phyloP scores from a whole-genome alignment of 1,140 invertebrate species.

The Drosophila triauraria region DNA sequence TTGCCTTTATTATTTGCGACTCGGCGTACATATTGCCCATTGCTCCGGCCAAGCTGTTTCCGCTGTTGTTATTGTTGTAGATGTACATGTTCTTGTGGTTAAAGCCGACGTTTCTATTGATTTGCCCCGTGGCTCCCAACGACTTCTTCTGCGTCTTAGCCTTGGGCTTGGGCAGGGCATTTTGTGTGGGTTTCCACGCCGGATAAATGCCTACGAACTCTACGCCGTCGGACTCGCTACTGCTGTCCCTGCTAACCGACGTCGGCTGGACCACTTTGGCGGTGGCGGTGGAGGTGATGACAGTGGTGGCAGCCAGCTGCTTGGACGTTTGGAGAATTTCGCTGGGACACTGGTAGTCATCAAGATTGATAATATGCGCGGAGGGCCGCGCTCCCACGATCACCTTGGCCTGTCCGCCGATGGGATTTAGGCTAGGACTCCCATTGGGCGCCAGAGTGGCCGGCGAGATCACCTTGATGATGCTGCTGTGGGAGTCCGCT shows the following conservation, averaged over 20 bases:
- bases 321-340: slow-evolving; percentile 79
- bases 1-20: slow-evolving; percentile 54
- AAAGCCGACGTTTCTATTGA: slow-evolving; percentile 51
- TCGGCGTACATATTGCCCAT: slow-evolving; percentile 31
- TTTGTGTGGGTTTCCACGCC: slow-evolving; percentile 36
- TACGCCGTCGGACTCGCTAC: slow-evolving; percentile 80
- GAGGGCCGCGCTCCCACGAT: slow-evolving; percentile 24
- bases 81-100: slow-evolving; percentile 59
- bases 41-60: background rate
- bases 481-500: slow-evolving; percentile 50
- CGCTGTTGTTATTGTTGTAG: slow-evolving; percentile 53
- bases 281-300: slow-evolving; percentile 18
- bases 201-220: slow-evolving; percentile 77
- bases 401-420: slow-evolving; percentile 63
- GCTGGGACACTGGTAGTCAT: slow-evolving; percentile 72
- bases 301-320: slow-evolving; percentile 62
- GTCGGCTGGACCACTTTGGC: slow-evolving; percentile 22
- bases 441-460: slow-evolving; percentile 34
- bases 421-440: slow-evolving; percentile 17
- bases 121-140: slow-evolving; percentile 18
- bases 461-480: slow-evolving; percentile 62
- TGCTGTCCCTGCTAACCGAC: slow-evolving; percentile 63
- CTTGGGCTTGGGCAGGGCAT: slow-evolving; percentile 31
- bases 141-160: slow-evolving; percentile 44
- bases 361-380: slow-evolving; percentile 75